Evolutionary conservation across 2,113 vertebrate species (phyloP).

Genomic region (Azemiops feae): DNA sequence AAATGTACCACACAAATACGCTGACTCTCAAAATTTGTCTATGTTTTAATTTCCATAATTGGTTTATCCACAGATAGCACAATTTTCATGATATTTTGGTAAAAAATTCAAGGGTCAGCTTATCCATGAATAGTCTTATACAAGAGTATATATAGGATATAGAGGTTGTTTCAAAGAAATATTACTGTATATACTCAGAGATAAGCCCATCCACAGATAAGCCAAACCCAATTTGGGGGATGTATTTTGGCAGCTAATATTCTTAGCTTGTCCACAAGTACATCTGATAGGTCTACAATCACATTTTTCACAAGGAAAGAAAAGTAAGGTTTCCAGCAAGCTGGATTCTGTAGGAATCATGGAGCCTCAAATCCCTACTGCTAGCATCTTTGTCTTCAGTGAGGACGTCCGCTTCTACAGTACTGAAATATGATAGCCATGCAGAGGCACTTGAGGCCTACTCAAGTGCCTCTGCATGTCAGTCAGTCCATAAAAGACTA

Average conservation of each 20-base stretch:
- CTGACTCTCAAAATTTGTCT: not conserved
- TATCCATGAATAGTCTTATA: not conserved
- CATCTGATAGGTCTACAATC: not conserved
- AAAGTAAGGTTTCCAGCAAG: not conserved
- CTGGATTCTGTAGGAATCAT: not conserved
- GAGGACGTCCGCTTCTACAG: not conserved
- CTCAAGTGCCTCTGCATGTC: not conserved
- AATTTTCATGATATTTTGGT: not conserved
- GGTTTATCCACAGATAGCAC: not conserved
- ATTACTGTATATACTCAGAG: not conserved
- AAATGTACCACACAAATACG: not conserved
- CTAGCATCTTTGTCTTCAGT: not conserved
- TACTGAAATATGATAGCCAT: not conserved
- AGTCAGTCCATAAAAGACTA: not conserved
- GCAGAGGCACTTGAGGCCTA: not conserved
- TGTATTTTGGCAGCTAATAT: not conserved
- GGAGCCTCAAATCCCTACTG: not conserved
- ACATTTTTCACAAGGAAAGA: not conserved
- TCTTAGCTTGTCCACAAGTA: not conserved
- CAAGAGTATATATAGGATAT: not conserved
- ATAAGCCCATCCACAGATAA: not conserved
- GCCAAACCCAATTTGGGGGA: not conserved
- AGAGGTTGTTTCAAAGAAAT: not conserved
- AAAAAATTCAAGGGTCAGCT: not conserved
- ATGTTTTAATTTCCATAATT: not conserved